A percentile compares a stretch with the other conserved stretches of the same genome.
These are phyloP conservation scores for Alosa alosa DNA, from an alignment of 2,113 vertebrate species.

Conservation along the genomic window DNA sequence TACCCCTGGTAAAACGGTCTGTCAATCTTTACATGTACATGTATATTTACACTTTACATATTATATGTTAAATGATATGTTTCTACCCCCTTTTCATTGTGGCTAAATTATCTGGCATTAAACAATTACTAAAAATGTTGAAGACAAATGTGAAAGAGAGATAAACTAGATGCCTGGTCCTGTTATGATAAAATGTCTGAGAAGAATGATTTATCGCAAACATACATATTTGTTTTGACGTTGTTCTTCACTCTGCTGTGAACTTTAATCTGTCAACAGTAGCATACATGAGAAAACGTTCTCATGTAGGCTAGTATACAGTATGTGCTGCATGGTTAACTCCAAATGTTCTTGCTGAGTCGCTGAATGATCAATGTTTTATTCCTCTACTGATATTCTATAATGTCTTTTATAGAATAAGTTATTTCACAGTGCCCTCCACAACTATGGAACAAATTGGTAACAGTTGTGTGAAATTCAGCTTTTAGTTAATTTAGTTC, in stretches of 20 bases:
- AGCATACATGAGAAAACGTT: neutral
- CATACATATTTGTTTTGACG: neutral
- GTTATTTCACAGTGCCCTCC: too few relatives aligned
- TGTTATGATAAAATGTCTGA: neutral
- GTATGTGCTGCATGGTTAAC: neutral
- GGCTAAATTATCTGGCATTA: too few relatives aligned
- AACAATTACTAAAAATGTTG: too few relatives aligned
- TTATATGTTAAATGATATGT: neutral
- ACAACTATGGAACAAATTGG: too few relatives aligned
- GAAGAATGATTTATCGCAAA: neutral
- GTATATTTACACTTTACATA: too few relatives aligned
- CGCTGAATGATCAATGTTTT: neutral
- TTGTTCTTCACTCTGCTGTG: neutral
- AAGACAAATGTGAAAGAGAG: neutral
- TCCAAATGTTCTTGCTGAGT: neutral
- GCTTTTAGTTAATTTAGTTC: too few relatives aligned
- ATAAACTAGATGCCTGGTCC: neutral
- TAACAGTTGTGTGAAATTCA: too few relatives aligned
- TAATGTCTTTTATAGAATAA: too few relatives aligned
- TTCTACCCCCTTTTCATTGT: neutral
- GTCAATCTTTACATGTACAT: neutral
- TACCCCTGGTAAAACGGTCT: neutral
- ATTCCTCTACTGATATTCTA: too few relatives aligned
- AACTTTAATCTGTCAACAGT: conserved; percentile 37
- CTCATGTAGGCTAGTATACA: too few relatives aligned